A percentile compares a stretch with the other conserved stretches of the same genome.
phyloP scores from a whole-genome alignment of 92 coral and sea anemone genomes.

The Virgularia gustaviana region DNA sequence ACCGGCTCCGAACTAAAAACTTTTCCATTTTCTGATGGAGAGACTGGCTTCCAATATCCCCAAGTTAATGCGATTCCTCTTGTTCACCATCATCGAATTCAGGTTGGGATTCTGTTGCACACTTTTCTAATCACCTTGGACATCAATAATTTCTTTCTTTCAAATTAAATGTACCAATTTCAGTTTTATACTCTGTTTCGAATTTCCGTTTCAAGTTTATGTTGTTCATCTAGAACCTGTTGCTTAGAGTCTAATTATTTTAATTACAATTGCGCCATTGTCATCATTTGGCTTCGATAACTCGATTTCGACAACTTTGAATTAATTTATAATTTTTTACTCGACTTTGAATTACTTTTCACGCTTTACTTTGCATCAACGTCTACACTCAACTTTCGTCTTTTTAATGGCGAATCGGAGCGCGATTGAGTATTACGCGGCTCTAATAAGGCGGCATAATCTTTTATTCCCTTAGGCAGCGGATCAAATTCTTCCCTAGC shows the following conservation, averaged over 20 bases:
- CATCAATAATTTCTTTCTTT: conserved; percentile 18
- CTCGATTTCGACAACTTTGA: conserved; percentile 7
- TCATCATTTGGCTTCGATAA: conserved; percentile 14
- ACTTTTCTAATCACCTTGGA: conserved; percentile 5
- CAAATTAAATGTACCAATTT: conserved; percentile 2
- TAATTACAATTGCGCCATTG: conserved; percentile 16
- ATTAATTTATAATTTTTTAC: too few species aligned
- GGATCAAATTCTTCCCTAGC: background rate
- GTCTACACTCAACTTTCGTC: background rate
- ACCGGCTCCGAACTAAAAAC: too few species aligned
- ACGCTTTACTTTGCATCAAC: background rate
- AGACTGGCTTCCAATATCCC: too few species aligned
- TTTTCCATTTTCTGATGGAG: too few species aligned
- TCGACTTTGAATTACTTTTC: background rate
- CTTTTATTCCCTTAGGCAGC: background rate
- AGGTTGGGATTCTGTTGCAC: conserved; percentile 18
- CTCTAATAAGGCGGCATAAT: too few species aligned
- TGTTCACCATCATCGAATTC: too few species aligned
- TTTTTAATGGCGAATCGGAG: background rate
- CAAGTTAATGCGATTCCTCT: too few species aligned
- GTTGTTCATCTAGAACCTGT: background rate
- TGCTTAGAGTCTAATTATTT: background rate
- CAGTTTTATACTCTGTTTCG: background rate
- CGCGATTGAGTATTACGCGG: background rate
- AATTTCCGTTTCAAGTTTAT: conserved; percentile 9